phyloP scores from a whole-genome alignment of 2,113 vertebrate genomes.

The Heterotilapia buettikoferi region DNA sequence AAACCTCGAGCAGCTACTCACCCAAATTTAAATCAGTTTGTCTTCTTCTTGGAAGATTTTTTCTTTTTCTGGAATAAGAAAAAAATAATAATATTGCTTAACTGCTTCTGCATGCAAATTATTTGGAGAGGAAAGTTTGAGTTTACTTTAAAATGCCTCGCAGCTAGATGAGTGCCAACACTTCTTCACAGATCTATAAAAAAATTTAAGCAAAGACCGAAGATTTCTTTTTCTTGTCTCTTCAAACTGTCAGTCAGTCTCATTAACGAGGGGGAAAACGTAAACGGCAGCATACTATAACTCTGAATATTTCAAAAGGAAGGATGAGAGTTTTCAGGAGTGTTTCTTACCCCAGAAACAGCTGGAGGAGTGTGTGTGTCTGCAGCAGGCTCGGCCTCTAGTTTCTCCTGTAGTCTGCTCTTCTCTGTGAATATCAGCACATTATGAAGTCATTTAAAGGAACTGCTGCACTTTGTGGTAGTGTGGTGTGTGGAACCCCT shows the following conservation, averaged over 20 bases:
- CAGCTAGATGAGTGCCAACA: not conserved
- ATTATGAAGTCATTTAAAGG: not conserved
- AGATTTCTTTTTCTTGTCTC: not conserved
- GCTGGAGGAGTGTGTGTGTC: not conserved
- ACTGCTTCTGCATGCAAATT: not conserved
- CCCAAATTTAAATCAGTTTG: not conserved
- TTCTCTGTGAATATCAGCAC: constrained; percentile 30
- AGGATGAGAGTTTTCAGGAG: not conserved
- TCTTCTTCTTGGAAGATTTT: constrained; percentile 27
- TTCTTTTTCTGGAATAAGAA: constrained; percentile 37
- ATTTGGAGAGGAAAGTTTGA: not conserved
- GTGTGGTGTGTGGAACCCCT: not conserved
- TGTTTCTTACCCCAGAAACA: not conserved
- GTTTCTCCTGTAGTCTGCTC: not conserved
- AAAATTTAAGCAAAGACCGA: not conserved
- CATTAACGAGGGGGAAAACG: not conserved
- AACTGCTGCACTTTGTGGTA: not conserved
- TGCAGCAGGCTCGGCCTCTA: not conserved
- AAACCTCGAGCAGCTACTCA: not conserved
- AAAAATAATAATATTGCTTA: not conserved
- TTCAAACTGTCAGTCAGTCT: not conserved
- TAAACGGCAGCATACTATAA: accelerated
- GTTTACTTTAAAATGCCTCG: not conserved
- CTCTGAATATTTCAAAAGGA: not conserved
- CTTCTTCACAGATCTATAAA: not conserved